Evolutionary conservation across 2,888 invertebrate genomes (phyloP), one percentile per base, ranked within the genome.

Genomic region (Slavum lentiscoides): DNA sequence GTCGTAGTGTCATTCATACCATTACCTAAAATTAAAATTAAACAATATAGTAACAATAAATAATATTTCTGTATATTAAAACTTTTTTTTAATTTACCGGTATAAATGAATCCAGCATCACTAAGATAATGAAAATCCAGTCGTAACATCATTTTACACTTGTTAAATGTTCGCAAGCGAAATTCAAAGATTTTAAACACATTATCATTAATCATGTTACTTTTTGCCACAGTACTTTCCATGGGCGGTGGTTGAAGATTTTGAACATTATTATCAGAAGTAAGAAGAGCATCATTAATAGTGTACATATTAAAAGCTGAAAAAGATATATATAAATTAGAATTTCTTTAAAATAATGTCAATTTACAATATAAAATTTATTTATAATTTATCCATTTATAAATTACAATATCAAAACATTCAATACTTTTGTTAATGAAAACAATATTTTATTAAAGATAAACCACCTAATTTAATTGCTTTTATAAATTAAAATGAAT

Each of bases 91-190:
- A 5, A 19, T 84, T 84, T 84, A 84, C 96, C 96, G 15, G 93
- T 93, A 85, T 96, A 97, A 86, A 92, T 97, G 87, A 97, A 97
- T 58, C 97, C 97, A 64, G 97, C 96, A 83, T 93, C 93, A 17
- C 94, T 93, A 75, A 97, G 88, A 82, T 92, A 90, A 82, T 91
- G 90, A 0, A 95, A 94, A 83, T 91, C 92, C 85, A 95, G 94
- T 82, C 91, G 91, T 88, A 94, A 90, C 74, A 91, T 90, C 77
- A 91, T 90, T 0, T 96, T 95, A 96, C 97, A 97, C 83, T 91
- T 90, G 70, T 88, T 88, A 86, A 92, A 96, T 30, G 92, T 91
- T 82, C 90, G 89, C 62, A 93, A 85, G 61, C 96, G 90, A 15
- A 91, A 90, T 70, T 92, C 90, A 82, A 90, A 89, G n/a, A 92